phyloP scores from a whole-genome alignment of 2,888 invertebrate species.

The Platerodrilus igneus region DNA sequence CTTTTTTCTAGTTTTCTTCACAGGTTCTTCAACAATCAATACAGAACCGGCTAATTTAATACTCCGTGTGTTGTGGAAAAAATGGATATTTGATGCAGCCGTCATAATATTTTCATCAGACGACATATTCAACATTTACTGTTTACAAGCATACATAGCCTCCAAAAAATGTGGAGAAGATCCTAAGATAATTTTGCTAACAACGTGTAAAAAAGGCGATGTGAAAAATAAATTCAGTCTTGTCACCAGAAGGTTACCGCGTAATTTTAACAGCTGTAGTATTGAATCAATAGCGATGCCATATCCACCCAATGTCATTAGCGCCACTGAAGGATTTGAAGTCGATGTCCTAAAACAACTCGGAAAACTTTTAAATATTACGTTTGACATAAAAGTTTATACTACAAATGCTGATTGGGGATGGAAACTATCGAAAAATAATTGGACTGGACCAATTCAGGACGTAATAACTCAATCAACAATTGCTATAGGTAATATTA shows the following conservation, averaged over 20 bases:
- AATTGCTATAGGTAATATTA: constrained; percentile 57
- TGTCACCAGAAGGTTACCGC: constrained; percentile 15
- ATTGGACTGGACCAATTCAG: constrained; percentile 54
- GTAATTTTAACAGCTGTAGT: constrained; percentile 25
- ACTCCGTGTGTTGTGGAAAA: constrained; percentile 19
- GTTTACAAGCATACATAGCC: constrained; percentile 15
- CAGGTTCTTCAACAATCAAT: constrained; percentile 5
- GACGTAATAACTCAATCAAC: constrained; percentile 46
- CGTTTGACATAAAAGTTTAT: constrained; percentile 37
- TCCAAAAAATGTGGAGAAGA: constrained; percentile 17
- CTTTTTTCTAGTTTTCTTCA: constrained; percentile 18
- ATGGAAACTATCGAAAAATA: constrained; percentile 43
- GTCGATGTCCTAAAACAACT: constrained; percentile 27
- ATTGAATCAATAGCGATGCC: constrained; percentile 26
- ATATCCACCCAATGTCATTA: constrained; percentile 34
- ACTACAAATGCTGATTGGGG: constrained; percentile 49
- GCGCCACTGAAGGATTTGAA: constrained; percentile 29
- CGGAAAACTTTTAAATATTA: constrained; percentile 28
- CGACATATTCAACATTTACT: constrained; percentile 21
- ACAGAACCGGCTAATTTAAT: constrained; percentile 13
- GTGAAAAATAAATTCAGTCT: constrained; percentile 8
- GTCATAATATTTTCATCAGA: constrained; percentile 20
- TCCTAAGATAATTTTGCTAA: constrained; percentile 13
- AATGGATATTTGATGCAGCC: constrained; percentile 21
- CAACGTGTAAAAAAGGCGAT: constrained; percentile 22